Conservation (phyloP, 2,797 vertebrate genomes). For the Hydrolagus colliei region DNA sequence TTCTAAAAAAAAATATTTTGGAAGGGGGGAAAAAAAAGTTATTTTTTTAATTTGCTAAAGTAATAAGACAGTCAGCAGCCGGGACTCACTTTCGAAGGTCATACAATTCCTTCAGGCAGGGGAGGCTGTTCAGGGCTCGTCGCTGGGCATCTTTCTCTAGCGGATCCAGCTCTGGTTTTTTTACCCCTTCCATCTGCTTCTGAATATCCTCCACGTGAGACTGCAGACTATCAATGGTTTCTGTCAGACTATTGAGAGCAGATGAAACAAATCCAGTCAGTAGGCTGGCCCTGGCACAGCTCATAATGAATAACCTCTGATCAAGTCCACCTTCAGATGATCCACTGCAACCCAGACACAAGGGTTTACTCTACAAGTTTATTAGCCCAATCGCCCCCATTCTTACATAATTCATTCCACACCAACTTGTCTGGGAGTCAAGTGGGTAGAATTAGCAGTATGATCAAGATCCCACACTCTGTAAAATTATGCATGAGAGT, state of each 20-base stretch:
- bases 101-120: conserved; percentile 82
- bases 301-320: background rate
- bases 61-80: background rate
- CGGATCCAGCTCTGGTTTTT: conserved; percentile 47
- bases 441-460: no score
- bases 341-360: no score
- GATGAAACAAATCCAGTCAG: background rate
- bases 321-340: background rate
- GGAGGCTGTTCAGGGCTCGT: conserved; percentile 67
- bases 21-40: no score
- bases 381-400: no score
- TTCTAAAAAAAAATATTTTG: no score
- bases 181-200: conserved; percentile 75
- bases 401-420: no score
- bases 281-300: background rate
- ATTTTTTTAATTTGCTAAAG: no score
- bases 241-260: conserved; percentile 67
- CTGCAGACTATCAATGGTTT: conserved; percentile 79
- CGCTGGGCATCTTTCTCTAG: conserved; percentile 61
- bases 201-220: conserved; percentile 78
- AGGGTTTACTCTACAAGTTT: no score
- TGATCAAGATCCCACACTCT: no score
- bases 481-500: no score
- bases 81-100: conserved; percentile 77
- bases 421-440: no score